Base-by-base conservation (phyloP, 2,888 invertebrate genomes). In the Amiota mariae region DNA sequence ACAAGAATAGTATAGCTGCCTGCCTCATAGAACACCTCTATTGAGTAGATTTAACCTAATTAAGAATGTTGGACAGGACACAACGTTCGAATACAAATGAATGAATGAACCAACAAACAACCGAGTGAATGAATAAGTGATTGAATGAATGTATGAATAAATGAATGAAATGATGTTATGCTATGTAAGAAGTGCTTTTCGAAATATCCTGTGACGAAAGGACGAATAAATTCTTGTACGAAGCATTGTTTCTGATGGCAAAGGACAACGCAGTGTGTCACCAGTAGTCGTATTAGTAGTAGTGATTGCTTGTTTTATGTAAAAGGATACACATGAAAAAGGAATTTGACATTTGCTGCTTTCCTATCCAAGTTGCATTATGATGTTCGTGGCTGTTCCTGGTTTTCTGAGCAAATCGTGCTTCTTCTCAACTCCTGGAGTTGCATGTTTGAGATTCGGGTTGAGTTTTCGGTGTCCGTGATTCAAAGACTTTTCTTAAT, bases 21-120 rank as follows among this genome's bases (percentile, higher is more conserved):
- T 11, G 8, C 12, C 10, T 8, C 48, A 9, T 24, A 13, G 12
- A 2, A n/a, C 67, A 15, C n/a, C 48, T 11, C 71, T 74, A 77
- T 75, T 72, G 79, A 86, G 87, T 86, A 86, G 88, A 88, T 86
- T 88, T 88, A 87, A 87, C 88, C 88, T 87, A 87, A 87, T 87
- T 87, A 87, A 88, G 88, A 87, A 87, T 87, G 87, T 87, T 87
- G 81, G 87, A 85, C 87, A 87, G 87, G 85, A 88, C 88, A 85
- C 81, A 82, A 80, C 80, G 84, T 82, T 80, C 86, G 88, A 87
- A 87, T 87, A 87, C 83, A 87, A 87, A 87, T 87, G 86, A 82
- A 85, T 36, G 36, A 36, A 36, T 36, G 36, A 36, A 24, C 24
- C 24, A 24, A 24, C 24, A 3, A 24, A 24, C 24, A 24, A 24